phyloP scores from a whole-genome alignment of 1,140 invertebrate species.

The Sarcophaga bullata region DNA sequence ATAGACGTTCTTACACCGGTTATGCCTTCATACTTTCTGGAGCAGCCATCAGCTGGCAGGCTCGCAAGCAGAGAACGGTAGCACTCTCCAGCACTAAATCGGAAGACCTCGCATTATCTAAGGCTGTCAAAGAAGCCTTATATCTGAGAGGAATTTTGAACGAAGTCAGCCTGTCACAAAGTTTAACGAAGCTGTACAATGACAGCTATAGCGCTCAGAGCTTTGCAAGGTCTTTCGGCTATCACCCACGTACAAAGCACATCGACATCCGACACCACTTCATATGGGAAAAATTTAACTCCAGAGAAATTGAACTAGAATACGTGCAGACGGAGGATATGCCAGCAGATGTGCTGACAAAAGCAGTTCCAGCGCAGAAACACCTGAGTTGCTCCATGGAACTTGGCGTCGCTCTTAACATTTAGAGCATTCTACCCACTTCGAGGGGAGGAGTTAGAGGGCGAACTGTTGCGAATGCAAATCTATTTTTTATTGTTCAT shows the following conservation, averaged over 20 bases:
- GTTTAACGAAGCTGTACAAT: neutral
- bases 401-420: too few relatives aligned
- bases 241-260: neutral
- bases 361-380: neutral
- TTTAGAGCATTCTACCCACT: too few relatives aligned
- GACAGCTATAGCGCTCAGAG: constrained; percentile 40
- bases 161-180: neutral
- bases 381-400: too few relatives aligned
- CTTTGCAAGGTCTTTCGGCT: neutral
- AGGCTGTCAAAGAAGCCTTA: constrained; percentile 34
- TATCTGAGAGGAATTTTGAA: constrained; percentile 34
- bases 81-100: constrained; percentile 60
- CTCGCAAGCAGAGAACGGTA: constrained; percentile 66
- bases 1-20: constrained; percentile 42
- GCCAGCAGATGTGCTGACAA: constrained; percentile 9
- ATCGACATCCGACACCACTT: constrained; percentile 12
- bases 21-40: constrained; percentile 54
- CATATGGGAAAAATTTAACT: neutral
- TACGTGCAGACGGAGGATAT: constrained; percentile 36
- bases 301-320: constrained; percentile 16
- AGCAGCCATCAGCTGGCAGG: constrained; percentile 61
- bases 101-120: constrained; percentile 30
- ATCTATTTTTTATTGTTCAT: too few relatives aligned
- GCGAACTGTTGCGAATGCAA: too few relatives aligned
- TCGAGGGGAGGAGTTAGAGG: too few relatives aligned